Evolutionary conservation across 2,888 invertebrate genomes (phyloP).

Genomic region (Drosophila colorata): DNA sequence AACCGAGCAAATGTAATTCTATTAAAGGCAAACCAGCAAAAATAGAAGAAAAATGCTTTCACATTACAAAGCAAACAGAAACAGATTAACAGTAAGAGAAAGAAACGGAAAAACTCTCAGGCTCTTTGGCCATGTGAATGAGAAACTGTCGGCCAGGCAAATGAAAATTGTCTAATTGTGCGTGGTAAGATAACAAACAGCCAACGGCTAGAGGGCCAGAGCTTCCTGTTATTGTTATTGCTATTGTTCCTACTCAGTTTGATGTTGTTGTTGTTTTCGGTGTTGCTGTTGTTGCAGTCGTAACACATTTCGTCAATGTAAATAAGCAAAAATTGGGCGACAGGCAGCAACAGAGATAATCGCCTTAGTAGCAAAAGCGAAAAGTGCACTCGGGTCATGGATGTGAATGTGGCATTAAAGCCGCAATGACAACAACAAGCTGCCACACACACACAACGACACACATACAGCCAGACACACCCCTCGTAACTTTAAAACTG

Average conservation of each 20-base stretch:
- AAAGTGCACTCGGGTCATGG: slow-evolving; percentile 72
- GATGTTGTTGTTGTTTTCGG: slow-evolving; percentile 21
- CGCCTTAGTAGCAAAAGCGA: slow-evolving; percentile 70
- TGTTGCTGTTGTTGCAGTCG: slow-evolving; percentile 38
- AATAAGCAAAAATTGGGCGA: slow-evolving; percentile 69
- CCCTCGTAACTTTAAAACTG: slow-evolving; percentile 67
- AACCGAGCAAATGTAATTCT: slow-evolving; percentile 53
- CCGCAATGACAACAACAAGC: slow-evolving; percentile 77
- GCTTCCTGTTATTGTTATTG: slow-evolving; percentile 75
- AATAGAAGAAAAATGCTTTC: slow-evolving; percentile 57
- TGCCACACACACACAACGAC: slow-evolving; percentile 48
- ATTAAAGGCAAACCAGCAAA: slow-evolving; percentile 52
- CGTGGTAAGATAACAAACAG: slow-evolving; percentile 79
- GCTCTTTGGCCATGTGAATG: slow-evolving; percentile 41
- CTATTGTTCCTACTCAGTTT: slow-evolving; percentile 22
- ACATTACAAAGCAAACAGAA: slow-evolving; percentile 41
- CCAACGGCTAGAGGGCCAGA: slow-evolving; percentile 50
- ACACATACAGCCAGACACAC: slow-evolving; percentile 17
- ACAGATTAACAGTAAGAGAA: slow-evolving; percentile 2
- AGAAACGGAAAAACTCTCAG: slow-evolving; percentile 54
- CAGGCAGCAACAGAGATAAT: slow-evolving; percentile 69
- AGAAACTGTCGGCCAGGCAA: slow-evolving; percentile 48
- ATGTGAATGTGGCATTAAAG: slow-evolving; percentile 56
- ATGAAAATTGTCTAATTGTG: slow-evolving; percentile 80
- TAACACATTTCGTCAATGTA: slow-evolving; percentile 75